Evolutionary conservation across 1,140 invertebrate genomes (phyloP).

Genomic region (Neodiprion pinetum): DNA sequence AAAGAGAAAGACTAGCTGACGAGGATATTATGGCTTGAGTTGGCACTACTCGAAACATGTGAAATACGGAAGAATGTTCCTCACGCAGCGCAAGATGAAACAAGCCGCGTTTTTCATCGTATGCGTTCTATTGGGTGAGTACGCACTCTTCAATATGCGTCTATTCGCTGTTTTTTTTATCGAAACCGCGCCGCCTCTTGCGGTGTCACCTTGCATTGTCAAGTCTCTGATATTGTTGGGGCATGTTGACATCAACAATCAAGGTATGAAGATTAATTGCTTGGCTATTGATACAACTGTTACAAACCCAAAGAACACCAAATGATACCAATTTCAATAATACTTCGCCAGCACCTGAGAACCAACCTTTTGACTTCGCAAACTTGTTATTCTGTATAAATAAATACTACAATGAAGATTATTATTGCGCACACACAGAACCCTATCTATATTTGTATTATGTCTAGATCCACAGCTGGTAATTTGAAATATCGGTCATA

Average conservation of each 20-base stretch:
- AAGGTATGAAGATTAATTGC: not conserved
- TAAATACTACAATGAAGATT: no score
- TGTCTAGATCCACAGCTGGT: no score
- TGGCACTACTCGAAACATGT: conserved; percentile 27
- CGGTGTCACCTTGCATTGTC: not conserved
- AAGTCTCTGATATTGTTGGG: not conserved
- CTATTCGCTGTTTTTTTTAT: conserved; percentile 15
- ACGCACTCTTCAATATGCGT: conserved; percentile 19
- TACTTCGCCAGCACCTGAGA: no score
- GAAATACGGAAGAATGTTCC: conserved; percentile 43
- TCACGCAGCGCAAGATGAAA: conserved; percentile 56
- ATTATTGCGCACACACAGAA: no score
- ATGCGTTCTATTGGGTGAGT: conserved; percentile 51
- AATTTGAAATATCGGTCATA: no score
- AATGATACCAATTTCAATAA: no score
- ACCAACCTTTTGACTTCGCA: no score
- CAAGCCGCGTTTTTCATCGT: conserved; percentile 51
- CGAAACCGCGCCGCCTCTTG: conserved; percentile 10
- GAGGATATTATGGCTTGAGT: no score
- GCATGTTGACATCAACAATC: not conserved
- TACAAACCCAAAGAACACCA: not conserved
- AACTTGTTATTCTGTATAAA: no score
- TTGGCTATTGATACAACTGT: not conserved
- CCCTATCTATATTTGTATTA: no score
- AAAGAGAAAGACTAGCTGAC: no score